Conservation (phyloP, 2,113 vertebrate species). For the Psammodynastes pulverulentus region DNA sequence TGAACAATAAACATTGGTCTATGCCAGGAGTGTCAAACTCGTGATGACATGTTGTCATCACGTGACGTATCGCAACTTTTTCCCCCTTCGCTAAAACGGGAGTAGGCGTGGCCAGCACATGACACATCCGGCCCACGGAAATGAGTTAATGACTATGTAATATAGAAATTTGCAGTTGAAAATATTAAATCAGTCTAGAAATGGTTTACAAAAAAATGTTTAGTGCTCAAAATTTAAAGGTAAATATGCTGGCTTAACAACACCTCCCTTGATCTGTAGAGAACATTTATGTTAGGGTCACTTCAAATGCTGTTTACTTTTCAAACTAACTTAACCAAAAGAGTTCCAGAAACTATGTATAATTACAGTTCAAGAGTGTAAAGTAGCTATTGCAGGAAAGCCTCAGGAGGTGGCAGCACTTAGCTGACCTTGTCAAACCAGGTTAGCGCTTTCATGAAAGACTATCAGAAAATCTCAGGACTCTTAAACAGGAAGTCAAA, state of each 20-base stretch:
- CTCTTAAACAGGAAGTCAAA: not conserved
- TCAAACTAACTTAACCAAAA: not conserved
- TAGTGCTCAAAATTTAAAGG: not conserved
- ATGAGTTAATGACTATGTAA: not conserved
- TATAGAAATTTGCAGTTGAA: not conserved
- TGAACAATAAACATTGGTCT: not conserved
- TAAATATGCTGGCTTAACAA: not conserved
- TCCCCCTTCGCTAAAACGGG: too few relatives aligned
- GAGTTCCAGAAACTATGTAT: not conserved
- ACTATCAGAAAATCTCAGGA: not conserved
- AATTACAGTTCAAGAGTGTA: not conserved
- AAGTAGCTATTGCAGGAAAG: not conserved
- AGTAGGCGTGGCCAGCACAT: too few relatives aligned
- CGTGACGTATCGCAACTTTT: too few relatives aligned
- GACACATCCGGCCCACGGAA: not conserved
- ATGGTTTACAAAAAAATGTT: not conserved
- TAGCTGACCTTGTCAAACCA: not conserved
- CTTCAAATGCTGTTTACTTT: not conserved
- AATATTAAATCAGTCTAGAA: not conserved
- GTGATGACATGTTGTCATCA: too few relatives aligned
- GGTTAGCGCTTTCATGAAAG: not conserved
- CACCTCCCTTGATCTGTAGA: not conserved
- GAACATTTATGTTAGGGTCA: not conserved
- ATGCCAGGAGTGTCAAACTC: too few relatives aligned
- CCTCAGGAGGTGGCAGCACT: not conserved